Percentiles rank a stretch among this genome's conserved stretches.
phyloP scores from a whole-genome alignment of 2,888 invertebrate genomes.

The Xestia sexstrigata region DNA sequence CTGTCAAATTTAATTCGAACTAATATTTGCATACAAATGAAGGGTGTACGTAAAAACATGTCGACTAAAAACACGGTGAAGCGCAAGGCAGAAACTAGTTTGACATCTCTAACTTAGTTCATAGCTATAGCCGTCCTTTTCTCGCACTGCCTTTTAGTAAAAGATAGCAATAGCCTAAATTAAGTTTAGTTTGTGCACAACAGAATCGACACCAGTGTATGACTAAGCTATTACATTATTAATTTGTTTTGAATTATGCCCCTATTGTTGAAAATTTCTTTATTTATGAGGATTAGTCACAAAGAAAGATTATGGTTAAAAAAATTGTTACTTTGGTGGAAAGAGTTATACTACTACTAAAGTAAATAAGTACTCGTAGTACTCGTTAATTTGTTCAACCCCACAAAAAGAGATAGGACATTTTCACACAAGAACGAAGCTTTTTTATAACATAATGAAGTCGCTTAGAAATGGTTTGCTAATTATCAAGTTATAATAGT shows the following conservation, averaged over 20 bases:
- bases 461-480: background rate
- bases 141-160: too few species aligned
- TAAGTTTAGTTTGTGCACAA: too few species aligned
- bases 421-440: background rate
- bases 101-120: too few species aligned
- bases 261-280: slow-evolving; percentile 36
- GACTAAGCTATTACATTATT: slow-evolving; percentile 43
- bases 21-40: too few species aligned
- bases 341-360: background rate
- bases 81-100: too few species aligned
- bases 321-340: background rate
- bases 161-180: too few species aligned
- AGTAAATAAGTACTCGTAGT: too few species aligned
- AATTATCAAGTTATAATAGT: background rate
- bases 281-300: slow-evolving; percentile 38
- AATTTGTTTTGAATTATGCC: slow-evolving; percentile 31
- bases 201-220: too few species aligned
- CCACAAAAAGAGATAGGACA: background rate
- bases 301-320: background rate
- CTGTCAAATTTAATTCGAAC: too few species aligned
- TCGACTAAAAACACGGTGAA: too few species aligned
- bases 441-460: background rate
- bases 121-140: too few species aligned
- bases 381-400: background rate
- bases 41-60: too few species aligned